Conservation (phyloP, 2,888 invertebrate species). For the Pyrochroa serraticornis region DNA sequence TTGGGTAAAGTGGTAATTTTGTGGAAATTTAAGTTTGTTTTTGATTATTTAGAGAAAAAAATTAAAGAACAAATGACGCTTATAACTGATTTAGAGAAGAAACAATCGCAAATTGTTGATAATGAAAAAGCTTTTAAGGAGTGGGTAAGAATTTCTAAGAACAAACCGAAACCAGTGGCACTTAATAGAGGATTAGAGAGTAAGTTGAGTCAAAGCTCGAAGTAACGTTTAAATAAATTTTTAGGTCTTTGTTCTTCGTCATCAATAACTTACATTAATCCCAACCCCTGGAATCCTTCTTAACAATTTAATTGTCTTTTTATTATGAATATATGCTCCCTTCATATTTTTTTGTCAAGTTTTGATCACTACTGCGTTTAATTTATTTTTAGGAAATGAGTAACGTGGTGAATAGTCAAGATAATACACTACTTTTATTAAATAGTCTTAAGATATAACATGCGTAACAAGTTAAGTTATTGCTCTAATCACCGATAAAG, state of each 20-base stretch:
- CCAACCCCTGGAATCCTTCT: constrained; percentile 65
- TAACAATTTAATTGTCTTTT: background rate
- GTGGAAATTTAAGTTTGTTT: constrained; percentile 1
- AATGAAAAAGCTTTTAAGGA: constrained; percentile 66
- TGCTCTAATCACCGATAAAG: background rate
- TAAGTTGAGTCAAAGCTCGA: constrained; percentile 47
- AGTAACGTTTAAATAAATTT: constrained; percentile 31
- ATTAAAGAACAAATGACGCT: constrained; percentile 52
- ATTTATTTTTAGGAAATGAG: no score
- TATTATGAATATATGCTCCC: background rate
- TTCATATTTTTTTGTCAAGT: background rate
- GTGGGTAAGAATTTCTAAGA: constrained; percentile 68
- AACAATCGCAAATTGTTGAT: constrained; percentile 60
- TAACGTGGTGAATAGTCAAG: no score
- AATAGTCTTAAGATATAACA: no score
- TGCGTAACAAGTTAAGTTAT: no score
- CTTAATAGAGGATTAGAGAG: constrained; percentile 68
- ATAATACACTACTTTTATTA: no score
- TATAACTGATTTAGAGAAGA: constrained; percentile 61
- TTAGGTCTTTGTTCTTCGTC: constrained; percentile 70
- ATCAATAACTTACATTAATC: constrained; percentile 69
- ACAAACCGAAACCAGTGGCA: constrained; percentile 67
- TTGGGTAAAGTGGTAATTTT: constrained; percentile 58
- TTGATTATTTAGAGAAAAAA: constrained; percentile 45
- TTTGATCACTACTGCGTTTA: background rate